phyloP scores from a whole-genome alignment of 2,888 invertebrate species.

The Lordiphosa andalusiaca region DNA sequence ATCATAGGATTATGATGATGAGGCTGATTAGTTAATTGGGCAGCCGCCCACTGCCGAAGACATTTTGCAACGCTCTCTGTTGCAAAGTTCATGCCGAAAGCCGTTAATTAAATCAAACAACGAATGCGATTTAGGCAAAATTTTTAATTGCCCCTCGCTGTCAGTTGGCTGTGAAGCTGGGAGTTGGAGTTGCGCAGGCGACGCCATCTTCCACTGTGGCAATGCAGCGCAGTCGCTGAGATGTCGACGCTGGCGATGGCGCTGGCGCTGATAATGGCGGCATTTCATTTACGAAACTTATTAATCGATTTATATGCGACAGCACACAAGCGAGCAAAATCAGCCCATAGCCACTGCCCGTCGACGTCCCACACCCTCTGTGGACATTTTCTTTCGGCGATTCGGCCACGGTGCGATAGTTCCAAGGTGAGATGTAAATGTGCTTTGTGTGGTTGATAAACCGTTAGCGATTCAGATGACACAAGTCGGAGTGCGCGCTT shows the following conservation, averaged over 20 bases:
- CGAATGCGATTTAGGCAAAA: conserved; percentile 28
- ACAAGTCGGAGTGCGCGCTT: conserved; percentile 37
- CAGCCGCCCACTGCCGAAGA: conserved; percentile 27
- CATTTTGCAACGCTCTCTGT: conserved; percentile 18
- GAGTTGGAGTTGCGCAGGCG: conserved; percentile 43
- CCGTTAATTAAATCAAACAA: conserved; percentile 40
- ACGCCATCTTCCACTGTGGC: conserved; percentile 39
- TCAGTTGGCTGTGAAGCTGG: background rate
- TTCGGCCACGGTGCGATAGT: background rate
- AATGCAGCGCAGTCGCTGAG: conserved; percentile 26
- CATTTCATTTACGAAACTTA: conserved; percentile 69
- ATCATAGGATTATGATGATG: conserved; percentile 32
- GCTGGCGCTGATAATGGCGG: conserved; percentile 53
- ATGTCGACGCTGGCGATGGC: background rate
- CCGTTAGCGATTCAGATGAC: conserved; percentile 62
- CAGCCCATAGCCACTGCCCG: conserved; percentile 13
- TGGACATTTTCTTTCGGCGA: conserved; percentile 12
- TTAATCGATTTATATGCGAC: conserved; percentile 73
- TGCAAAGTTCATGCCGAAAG: conserved; percentile 5
- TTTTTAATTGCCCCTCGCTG: conserved; percentile 39
- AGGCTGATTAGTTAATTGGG: conserved; percentile 29
- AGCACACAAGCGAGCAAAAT: conserved; percentile 37
- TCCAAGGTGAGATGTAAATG: conserved; percentile 69
- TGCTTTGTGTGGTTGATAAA: conserved; percentile 33
- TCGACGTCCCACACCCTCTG: conserved; percentile 16